Evolutionary conservation across 2,797 vertebrate species (phyloP).

Genomic region (Remorina albescens): DNA sequence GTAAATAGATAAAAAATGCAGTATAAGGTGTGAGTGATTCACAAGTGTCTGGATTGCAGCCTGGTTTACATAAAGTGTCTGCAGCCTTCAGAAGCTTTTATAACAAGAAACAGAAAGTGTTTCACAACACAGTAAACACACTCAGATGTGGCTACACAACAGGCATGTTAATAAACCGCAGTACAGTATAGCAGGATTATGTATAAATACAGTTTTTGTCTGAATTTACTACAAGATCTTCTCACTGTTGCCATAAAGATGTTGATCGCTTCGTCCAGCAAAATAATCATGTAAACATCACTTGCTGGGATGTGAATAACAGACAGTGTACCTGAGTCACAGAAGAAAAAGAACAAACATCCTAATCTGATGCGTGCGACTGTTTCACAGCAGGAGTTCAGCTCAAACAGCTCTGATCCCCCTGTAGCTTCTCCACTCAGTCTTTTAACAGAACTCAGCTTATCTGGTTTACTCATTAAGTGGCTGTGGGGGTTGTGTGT

Average conservation of each 20-base stretch:
- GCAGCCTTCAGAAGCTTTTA: no score
- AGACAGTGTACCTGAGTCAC: no score
- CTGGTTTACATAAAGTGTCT: not conserved
- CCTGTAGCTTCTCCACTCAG: no score
- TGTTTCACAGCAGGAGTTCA: slow-evolving; percentile 44
- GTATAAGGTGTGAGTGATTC: no score
- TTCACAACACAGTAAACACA: not conserved
- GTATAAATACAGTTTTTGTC: not conserved
- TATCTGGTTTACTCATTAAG: slow-evolving; percentile 51
- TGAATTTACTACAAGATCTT: no score
- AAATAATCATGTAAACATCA: no score
- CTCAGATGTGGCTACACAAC: not conserved
- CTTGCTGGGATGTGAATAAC: no score
- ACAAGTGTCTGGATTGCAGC: not conserved
- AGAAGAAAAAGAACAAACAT: not conserved
- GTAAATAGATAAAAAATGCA: not conserved
- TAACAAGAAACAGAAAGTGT: not conserved
- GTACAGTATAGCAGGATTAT: not conserved
- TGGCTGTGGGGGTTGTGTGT: slow-evolving; percentile 25
- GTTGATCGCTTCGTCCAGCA: no score
- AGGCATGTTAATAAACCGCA: no score
- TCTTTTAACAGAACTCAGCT: slow-evolving; percentile 19
- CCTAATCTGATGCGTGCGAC: slow-evolving; percentile 9
- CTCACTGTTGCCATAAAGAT: no score
- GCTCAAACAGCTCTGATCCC: slow-evolving; percentile 33